Conservation (phyloP, 1,140 invertebrate species). For the Tetramorium parvispinum region DNA sequence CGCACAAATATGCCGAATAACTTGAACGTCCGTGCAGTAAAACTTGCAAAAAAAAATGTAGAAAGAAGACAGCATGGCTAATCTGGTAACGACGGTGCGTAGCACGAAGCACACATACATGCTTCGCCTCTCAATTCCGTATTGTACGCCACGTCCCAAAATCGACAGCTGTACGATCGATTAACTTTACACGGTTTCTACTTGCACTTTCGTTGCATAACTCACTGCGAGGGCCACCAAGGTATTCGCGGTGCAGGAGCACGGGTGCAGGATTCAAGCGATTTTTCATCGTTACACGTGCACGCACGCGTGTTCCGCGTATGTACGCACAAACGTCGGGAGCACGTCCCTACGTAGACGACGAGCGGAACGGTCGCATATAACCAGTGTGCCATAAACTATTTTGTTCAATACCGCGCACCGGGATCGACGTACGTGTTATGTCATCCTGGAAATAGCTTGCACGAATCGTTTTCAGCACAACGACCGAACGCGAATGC, state of each 20-base stretch:
- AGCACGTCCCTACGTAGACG: background rate
- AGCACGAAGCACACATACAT: background rate
- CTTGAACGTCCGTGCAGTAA: background rate
- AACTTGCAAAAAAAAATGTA: background rate
- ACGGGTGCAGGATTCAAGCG: background rate
- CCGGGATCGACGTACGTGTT: conserved; percentile 12
- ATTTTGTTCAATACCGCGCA: conserved; percentile 17
- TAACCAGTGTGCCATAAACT: background rate
- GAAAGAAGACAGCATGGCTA: background rate
- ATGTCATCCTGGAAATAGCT: conserved; percentile 7
- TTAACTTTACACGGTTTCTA: conserved; percentile 56
- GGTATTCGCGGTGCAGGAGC: conserved; percentile 29
- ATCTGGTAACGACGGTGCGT: background rate
- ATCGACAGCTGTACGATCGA: conserved; percentile 56
- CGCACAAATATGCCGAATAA: background rate
- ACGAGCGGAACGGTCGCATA: background rate
- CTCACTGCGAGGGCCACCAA: conserved; percentile 42
- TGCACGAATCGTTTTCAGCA: background rate
- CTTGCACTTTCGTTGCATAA: conserved; percentile 58
- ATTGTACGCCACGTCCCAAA: conserved; percentile 56
- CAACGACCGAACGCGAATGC: background rate
- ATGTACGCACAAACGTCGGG: background rate
- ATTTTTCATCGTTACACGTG: conserved; percentile 44
- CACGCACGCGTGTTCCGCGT: background rate
- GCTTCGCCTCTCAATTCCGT: background rate